These are phyloP conservation scores for Planiliza haematocheilus DNA, from an alignment of 2,113 vertebrate species.

Conservation along the genomic window DNA sequence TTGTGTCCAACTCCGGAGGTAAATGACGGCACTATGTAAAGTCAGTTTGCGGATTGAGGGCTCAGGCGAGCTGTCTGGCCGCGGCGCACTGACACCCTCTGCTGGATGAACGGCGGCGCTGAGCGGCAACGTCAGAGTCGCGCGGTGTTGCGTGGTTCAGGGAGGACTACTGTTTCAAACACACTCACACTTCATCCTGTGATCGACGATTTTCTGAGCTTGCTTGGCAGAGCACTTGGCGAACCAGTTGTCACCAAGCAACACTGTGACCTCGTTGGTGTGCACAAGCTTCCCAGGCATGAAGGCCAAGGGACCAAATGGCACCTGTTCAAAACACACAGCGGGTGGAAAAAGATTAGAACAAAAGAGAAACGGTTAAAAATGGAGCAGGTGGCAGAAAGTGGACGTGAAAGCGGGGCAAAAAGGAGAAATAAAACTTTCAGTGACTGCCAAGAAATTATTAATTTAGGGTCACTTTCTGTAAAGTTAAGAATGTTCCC, in stretches of 20 bases:
- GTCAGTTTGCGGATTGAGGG: neutral
- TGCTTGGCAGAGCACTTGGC: conserved; percentile 96
- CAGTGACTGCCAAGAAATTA: neutral
- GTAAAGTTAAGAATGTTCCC: neutral
- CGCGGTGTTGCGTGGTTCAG: neutral
- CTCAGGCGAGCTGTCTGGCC: neutral
- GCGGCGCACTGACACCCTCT: conserved; percentile 61
- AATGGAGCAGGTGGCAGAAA: neutral
- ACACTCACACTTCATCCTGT: conserved; percentile 92
- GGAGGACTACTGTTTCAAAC: neutral
- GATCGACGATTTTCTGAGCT: conserved; percentile 89
- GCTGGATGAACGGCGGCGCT: conserved; percentile 42
- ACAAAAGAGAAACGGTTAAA: neutral
- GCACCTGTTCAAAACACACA: conserved; percentile 85
- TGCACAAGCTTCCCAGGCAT: conserved; percentile 96
- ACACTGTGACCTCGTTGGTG: conserved; percentile 94
- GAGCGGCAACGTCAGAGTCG: neutral
- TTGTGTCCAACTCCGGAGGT: neutral
- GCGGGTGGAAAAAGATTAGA: neutral
- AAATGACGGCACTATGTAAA: neutral
- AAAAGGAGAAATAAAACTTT: neutral
- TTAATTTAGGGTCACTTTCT: neutral
- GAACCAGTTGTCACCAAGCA: conserved; percentile 99
- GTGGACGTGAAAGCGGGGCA: neutral
- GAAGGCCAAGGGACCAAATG: conserved; percentile 96